Percentiles rank a stretch among this genome's conserved stretches.
Evolutionary conservation across 2,797 vertebrate genomes (phyloP).

Genomic region (Distichodus sexfasciatus): DNA sequence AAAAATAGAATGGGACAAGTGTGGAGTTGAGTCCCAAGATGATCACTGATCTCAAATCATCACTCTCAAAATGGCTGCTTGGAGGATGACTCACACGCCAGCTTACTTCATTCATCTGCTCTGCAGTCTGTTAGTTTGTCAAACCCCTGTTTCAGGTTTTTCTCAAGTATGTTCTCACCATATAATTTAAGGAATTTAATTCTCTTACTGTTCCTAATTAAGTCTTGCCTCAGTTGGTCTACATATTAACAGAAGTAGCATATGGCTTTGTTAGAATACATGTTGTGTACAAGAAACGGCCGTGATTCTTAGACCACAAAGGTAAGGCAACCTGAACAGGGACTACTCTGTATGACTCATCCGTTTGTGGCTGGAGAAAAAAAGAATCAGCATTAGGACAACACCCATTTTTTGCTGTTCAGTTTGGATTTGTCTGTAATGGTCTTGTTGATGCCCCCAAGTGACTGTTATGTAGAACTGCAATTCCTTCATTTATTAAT

Average conservation of each 20-base stretch:
- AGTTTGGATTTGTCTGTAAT: not conserved
- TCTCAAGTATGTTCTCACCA: not conserved
- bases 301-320: not conserved
- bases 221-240: too few relatives aligned
- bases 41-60: slow-evolving; percentile 58
- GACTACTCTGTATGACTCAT: not conserved
- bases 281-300: too few relatives aligned
- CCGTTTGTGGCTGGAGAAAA: not conserved
- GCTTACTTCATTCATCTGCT: slow-evolving; percentile 45
- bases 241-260: too few relatives aligned
- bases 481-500: not conserved
- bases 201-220: too few relatives aligned
- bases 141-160: not conserved
- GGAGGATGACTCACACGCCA: slow-evolving; percentile 59
- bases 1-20: slow-evolving; percentile 48
- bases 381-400: not conserved
- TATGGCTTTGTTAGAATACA: too few relatives aligned
- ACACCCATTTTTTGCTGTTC: not conserved
- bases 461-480: not conserved
- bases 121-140: slow-evolving; percentile 26
- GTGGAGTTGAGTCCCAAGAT: slow-evolving; percentile 44
- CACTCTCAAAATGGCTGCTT: slow-evolving; percentile 53
- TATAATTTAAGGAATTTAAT: not conserved
- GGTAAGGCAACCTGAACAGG: not conserved
- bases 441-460: not conserved